Evolutionary conservation across 37 sponge, comb jelly and placozoan genomes (phyloP).

Genomic region (Bolinopsis microptera): DNA sequence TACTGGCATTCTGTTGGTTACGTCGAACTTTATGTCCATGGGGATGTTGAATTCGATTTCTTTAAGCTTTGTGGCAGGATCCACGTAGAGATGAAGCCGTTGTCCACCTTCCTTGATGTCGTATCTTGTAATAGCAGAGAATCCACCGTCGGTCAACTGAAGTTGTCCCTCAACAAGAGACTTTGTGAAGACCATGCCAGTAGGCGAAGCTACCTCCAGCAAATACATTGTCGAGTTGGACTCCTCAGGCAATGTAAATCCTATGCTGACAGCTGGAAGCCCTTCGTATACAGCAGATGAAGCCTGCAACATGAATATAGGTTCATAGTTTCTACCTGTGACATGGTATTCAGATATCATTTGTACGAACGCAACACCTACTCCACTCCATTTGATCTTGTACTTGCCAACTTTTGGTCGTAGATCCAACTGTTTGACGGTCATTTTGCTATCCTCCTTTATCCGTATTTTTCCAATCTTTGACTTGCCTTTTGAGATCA

Average conservation of each 20-base stretch:
- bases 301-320: background rate
- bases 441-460: background rate
- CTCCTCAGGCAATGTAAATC: background rate
- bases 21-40: background rate
- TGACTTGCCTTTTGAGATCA: background rate
- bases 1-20: background rate
- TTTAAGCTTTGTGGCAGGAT: background rate
- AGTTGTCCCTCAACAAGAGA: background rate
- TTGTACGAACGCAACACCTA: background rate
- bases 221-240: background rate
- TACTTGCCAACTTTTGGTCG: background rate
- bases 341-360: conserved; percentile 6
- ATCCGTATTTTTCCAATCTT: background rate
- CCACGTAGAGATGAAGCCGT: background rate
- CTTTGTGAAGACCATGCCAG: conserved; percentile 19
- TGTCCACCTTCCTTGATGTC: conserved; percentile 39
- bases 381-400: conserved; percentile 36
- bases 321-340: background rate
- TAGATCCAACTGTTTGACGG: background rate
- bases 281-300: background rate
- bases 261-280: background rate
- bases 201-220: background rate
- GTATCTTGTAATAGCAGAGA: background rate
- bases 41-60: background rate
- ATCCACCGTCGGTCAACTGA: background rate